phyloP scores from a whole-genome alignment of 30 jellyfish, hydroid and myxozoan species.

The Clytia hemisphaerica region DNA sequence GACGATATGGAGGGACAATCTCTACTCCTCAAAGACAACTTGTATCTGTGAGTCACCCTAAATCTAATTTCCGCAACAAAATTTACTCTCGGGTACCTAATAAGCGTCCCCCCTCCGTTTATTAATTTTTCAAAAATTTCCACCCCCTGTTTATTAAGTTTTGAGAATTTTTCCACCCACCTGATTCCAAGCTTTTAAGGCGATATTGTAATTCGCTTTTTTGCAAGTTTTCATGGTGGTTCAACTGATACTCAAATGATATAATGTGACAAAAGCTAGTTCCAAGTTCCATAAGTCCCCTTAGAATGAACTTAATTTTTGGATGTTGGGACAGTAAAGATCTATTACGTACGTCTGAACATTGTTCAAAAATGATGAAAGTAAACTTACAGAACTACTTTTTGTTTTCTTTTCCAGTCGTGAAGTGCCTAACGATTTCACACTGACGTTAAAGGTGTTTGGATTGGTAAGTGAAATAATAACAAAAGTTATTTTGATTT shows the following conservation, averaged over 20 bases:
- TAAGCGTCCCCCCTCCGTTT: neutral
- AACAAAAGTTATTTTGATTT: neutral
- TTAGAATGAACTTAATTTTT: neutral
- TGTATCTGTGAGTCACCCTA: conserved; percentile 67
- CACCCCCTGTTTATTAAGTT: neutral
- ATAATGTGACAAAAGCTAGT: neutral
- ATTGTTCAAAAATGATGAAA: neutral
- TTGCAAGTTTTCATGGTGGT: no score
- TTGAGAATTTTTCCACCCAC: neutral
- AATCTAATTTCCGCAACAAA: no score
- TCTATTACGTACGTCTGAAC: neutral
- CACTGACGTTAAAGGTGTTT: conserved; percentile 65
- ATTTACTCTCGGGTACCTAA: no score
- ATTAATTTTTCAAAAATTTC: neutral
- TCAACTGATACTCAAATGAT: no score
- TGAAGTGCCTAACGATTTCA: conserved; percentile 80
- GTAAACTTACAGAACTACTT: neutral
- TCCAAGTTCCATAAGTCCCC: neutral
- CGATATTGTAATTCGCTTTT: neutral
- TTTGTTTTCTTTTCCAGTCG: conserved; percentile 36
- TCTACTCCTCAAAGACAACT: conserved; percentile 53
- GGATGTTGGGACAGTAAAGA: neutral
- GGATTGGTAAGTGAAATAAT: conserved; percentile 67
- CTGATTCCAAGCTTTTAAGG: neutral
- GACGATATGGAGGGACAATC: conserved; percentile 72